Evolutionary conservation across 2,888 invertebrate genomes (phyloP), one percentile per base, ranked within the genome.

Genomic region (Hanleya hanleyi): DNA sequence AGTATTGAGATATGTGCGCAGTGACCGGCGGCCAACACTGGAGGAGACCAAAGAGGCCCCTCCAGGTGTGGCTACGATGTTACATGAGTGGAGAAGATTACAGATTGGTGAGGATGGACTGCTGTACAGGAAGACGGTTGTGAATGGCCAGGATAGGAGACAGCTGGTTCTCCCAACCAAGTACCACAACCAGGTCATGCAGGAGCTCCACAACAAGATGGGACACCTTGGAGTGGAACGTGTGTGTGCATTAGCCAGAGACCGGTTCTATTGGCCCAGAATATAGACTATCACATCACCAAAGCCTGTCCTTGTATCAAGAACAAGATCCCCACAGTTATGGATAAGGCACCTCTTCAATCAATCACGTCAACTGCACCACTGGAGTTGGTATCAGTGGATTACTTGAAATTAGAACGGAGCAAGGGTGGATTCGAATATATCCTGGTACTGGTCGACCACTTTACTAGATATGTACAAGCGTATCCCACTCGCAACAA

Each of bases 401-500:
- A 62, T 33, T 62, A 7, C 32, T 33, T 62, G 15, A 32, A 32
- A 15, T 12, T 62, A 7, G 62, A 62, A 32, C 22, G 22, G 33
- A 33, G 33, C 32, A 49, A 62, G 15, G 67, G 65, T n/a, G 74
- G 74, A 32, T 67, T 47, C 22, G 67, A 74, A 37, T 50, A 74
- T n/a, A 74, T 70, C 1, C 32, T 67, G 18, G 70, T 62, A 22
- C 15, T 70, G 18, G 26, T 70, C 7, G 67, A 74, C 36, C 62
- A 74, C 35, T 74, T 70, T 29, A 74, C 74, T 9, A 0, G 73
- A 47, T 70, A 70, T 12, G 73, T 61, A 12, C 70, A 73, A 47
- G 73, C 70, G 1, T 73, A 70, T 36, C 69, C 70, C 1, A 73
- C 73, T 18, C 22, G 70, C 41, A 73, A 73, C 37, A 70, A 73